Percentiles rank a stretch among this genome's conserved stretches.
phyloP scores from a whole-genome alignment of 2,888 invertebrate genomes.

The Drosophila aldrichi region DNA sequence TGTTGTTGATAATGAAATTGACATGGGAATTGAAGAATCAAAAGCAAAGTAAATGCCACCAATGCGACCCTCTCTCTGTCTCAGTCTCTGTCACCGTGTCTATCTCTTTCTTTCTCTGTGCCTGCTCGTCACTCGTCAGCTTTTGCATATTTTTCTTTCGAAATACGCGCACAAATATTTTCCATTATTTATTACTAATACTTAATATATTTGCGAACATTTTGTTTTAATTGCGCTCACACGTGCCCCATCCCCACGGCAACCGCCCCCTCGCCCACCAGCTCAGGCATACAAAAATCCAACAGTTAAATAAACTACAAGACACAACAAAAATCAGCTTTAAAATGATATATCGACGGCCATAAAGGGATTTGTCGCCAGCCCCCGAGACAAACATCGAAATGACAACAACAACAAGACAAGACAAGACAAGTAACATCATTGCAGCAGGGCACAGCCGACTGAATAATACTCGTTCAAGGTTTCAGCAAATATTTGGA shows the following conservation, averaged over 20 bases:
- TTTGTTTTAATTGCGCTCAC: conserved; percentile 72
- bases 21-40: conserved; percentile 26
- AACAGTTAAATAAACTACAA: conserved; percentile 14
- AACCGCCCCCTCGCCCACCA: conserved; percentile 71
- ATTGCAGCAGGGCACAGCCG: background rate
- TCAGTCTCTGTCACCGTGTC: background rate
- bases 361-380: conserved; percentile 73
- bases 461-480: background rate
- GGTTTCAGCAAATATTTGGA: no score
- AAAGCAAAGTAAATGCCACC: conserved; percentile 32
- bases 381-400: conserved; percentile 28
- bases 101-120: background rate
- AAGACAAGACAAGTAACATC: conserved; percentile 3
- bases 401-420: conserved; percentile 11
- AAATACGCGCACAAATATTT: conserved; percentile 43
- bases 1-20: conserved; percentile 45
- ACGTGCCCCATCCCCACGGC: conserved; percentile 59
- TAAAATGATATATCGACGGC: conserved; percentile 69
- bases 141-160: conserved; percentile 20
- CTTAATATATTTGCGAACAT: conserved; percentile 65
- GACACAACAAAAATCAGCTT: conserved; percentile 25
- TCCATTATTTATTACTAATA: conserved; percentile 74
- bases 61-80: background rate
- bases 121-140: background rate
- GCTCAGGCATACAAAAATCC: conserved; percentile 8